Percentiles rank a stretch among this genome's conserved stretches.
Conservation (phyloP, 2,888 invertebrate genomes). For the Tachina lurida region DNA sequence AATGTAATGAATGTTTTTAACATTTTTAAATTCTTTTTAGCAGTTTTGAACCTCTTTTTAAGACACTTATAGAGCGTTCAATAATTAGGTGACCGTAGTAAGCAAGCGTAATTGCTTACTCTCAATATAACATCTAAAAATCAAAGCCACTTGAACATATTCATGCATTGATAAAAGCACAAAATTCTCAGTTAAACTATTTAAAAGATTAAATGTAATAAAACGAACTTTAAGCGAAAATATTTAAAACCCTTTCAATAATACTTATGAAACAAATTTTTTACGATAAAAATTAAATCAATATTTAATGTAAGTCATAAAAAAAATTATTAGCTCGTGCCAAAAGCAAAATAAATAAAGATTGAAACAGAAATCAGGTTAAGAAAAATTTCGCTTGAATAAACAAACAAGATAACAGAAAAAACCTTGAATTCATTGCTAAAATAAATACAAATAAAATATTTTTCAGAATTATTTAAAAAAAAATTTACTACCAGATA, state of each 20-base stretch:
- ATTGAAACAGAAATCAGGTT: conserved; percentile 59
- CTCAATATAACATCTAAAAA: too few relatives aligned
- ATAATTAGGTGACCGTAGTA: too few relatives aligned
- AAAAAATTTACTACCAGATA: conserved; percentile 20
- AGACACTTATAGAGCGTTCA: too few relatives aligned
- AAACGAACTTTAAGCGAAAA: background rate
- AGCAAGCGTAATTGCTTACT: too few relatives aligned
- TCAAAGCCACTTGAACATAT: too few relatives aligned
- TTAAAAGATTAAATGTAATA: background rate
- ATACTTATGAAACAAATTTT: background rate
- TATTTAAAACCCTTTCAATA: background rate
- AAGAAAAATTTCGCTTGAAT: conserved; percentile 23
- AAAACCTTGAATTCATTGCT: conserved; percentile 34
- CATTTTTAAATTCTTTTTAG: too few relatives aligned
- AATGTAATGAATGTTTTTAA: too few relatives aligned
- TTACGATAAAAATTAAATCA: conserved; percentile 26
- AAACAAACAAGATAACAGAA: conserved; percentile 32
- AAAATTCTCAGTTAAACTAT: background rate
- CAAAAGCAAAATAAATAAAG: conserved; percentile 40
- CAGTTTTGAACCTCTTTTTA: too few relatives aligned
- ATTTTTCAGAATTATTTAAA: background rate
- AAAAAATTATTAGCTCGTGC: conserved; percentile 51
- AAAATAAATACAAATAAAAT: conserved; percentile 15
- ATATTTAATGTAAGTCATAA: conserved; percentile 31
- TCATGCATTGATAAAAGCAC: too few relatives aligned